Percentiles rank a stretch among this genome's conserved stretches.
Evolutionary conservation across 2,113 vertebrate genomes (phyloP).

Genomic region (Anoura caudifer): DNA sequence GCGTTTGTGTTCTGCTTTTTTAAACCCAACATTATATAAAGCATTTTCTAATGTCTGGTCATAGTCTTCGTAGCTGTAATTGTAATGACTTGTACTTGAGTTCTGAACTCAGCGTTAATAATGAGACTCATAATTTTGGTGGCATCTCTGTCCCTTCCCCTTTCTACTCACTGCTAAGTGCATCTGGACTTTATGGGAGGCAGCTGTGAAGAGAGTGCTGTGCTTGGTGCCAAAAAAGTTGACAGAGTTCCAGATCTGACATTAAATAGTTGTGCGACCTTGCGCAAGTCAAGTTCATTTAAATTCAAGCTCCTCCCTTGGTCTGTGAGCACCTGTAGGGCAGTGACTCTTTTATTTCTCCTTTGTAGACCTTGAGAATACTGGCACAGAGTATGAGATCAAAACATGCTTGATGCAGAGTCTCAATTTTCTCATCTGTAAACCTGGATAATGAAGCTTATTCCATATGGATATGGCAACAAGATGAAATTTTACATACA

Average conservation of each 20-base stretch:
- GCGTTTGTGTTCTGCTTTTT: too few species aligned
- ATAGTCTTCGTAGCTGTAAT: background rate
- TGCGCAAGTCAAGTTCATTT: slow-evolving; percentile 44
- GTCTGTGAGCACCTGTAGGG: background rate
- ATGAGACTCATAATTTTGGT: background rate
- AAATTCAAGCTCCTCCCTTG: background rate
- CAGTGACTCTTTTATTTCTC: background rate
- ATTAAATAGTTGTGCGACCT: slow-evolving; percentile 50
- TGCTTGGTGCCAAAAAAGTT: background rate
- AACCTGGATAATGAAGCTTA: slow-evolving; percentile 19
- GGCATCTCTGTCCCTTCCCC: background rate
- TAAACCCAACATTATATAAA: background rate
- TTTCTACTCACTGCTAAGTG: background rate
- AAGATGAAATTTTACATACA: background rate
- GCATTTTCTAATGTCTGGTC: background rate
- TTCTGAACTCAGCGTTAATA: slow-evolving; percentile 10
- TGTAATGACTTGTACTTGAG: slow-evolving; percentile 4
- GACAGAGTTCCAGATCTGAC: background rate
- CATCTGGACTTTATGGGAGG: slow-evolving; percentile 39
- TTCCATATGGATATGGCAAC: background rate
- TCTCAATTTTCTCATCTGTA: background rate
- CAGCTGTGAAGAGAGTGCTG: slow-evolving; percentile 16
- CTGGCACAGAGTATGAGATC: background rate
- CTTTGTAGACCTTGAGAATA: background rate
- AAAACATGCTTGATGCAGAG: background rate